These are phyloP conservation scores for Atherinosoma microstoma DNA, from an alignment of 2,797 vertebrate species.

Conservation along the genomic window DNA sequence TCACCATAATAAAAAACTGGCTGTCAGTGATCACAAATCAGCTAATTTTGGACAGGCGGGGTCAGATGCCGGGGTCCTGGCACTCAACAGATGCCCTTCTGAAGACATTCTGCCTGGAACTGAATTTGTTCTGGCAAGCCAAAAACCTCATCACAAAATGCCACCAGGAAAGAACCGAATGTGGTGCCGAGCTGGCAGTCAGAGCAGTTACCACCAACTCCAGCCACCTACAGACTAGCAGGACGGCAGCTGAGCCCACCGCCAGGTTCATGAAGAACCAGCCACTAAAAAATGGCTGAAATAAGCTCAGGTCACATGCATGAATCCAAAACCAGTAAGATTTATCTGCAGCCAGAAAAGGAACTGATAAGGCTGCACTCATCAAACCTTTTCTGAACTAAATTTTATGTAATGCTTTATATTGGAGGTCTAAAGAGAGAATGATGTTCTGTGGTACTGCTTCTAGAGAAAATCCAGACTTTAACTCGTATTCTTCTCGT, in stretches of 20 bases:
- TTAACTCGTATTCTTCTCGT: neutral
- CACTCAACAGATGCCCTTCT: conserved; percentile 32
- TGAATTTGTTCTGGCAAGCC: conserved; percentile 15
- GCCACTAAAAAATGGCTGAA: neutral
- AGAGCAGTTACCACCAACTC: conserved; percentile 38
- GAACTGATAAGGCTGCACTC: neutral
- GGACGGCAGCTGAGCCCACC: neutral
- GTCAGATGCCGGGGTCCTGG: conserved; percentile 15
- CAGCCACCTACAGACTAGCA: conserved; percentile 33
- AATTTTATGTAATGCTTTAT: too few relatives aligned
- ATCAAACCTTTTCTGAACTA: too few relatives aligned
- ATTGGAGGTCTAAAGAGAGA: neutral
- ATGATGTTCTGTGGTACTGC: neutral
- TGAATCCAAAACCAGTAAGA: neutral
- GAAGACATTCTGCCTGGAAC: conserved; percentile 41
- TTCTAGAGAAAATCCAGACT: neutral
- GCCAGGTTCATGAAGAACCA: neutral
- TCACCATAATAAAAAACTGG: conserved; percentile 17
- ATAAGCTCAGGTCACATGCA: neutral
- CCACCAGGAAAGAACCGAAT: conserved; percentile 35
- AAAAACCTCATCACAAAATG: conserved; percentile 28
- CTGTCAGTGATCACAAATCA: conserved; percentile 36
- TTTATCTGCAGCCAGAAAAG: neutral
- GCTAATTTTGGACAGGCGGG: conserved; percentile 58
- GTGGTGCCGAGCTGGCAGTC: conserved; percentile 28